Conservation (phyloP, 2,113 vertebrate genomes). For the Irena cyanogastra region DNA sequence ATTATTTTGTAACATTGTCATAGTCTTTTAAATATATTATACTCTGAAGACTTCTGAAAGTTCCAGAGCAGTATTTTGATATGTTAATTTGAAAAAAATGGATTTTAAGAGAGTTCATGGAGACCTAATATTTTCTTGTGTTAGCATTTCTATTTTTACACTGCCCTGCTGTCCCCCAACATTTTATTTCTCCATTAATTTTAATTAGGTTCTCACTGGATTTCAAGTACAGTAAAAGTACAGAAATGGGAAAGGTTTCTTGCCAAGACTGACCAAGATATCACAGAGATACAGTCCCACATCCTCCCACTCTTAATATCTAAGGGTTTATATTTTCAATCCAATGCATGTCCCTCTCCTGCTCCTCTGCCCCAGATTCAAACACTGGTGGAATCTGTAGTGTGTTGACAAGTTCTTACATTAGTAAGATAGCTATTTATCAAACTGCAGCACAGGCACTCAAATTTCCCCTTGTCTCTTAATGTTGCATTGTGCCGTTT, state of each 20-base stretch:
- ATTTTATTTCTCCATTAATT: constrained; percentile 11
- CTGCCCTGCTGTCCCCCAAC: background rate
- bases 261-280: background rate
- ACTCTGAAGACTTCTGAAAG: background rate
- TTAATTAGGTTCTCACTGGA: constrained; percentile 5
- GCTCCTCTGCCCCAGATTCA: background rate
- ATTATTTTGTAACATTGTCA: background rate
- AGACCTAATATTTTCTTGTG: background rate
- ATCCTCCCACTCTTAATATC: background rate
- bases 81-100: background rate
- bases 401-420: background rate
- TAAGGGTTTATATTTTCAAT: background rate
- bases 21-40: background rate
- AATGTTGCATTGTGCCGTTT: background rate
- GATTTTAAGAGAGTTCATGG: background rate
- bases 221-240: background rate
- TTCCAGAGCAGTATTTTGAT: background rate
- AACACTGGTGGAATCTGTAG: background rate
- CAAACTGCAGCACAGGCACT: background rate
- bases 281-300: background rate
- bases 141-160: constrained; percentile 36
- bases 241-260: background rate
- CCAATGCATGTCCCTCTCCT: background rate
- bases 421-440: background rate
- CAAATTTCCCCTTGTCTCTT: background rate